Conservation (phyloP, 2,888 invertebrate genomes). For the Drosophila tripunctata region DNA sequence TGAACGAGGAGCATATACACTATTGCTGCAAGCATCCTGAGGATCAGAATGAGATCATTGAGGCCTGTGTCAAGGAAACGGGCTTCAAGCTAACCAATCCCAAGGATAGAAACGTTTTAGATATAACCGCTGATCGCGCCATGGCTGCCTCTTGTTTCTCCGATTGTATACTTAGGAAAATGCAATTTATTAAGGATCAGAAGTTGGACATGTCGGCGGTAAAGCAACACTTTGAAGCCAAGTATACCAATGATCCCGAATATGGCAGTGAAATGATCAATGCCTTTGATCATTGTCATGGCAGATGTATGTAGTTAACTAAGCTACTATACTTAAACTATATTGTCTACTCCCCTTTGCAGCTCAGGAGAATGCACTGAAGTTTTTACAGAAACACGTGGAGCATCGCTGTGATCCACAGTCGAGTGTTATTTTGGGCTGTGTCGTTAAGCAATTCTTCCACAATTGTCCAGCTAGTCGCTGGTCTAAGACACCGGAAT, state of each 20-base stretch:
- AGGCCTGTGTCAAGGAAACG: conserved; percentile 61
- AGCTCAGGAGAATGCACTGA: conserved; percentile 12
- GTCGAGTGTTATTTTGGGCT: conserved; percentile 66
- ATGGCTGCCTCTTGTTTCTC: conserved; percentile 70
- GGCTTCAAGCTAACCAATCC: conserved; percentile 57
- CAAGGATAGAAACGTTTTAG: conserved; percentile 68
- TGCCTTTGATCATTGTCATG: conserved; percentile 77
- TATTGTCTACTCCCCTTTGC: too few relatives aligned
- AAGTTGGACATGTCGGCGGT: conserved; percentile 68
- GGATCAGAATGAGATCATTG: conserved; percentile 68
- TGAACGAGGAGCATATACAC: conserved; percentile 75
- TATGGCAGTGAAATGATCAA: conserved; percentile 72
- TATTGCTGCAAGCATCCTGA: conserved; percentile 76
- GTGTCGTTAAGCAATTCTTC: conserved; percentile 71
- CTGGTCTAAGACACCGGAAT: conserved; percentile 70
- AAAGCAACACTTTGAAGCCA: conserved; percentile 27
- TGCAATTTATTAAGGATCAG: conserved; percentile 56
- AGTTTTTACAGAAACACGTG: conserved; percentile 21
- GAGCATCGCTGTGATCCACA: conserved; percentile 57
- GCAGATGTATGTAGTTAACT: conserved; percentile 47
- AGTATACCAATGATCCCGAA: conserved; percentile 59
- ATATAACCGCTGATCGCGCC: conserved; percentile 65
- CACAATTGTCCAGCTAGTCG: conserved; percentile 75
- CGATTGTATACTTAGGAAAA: conserved; percentile 60
- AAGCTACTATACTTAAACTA: not conserved